Conservation (phyloP, 2,888 invertebrate species). For the Eristalis tenax region DNA sequence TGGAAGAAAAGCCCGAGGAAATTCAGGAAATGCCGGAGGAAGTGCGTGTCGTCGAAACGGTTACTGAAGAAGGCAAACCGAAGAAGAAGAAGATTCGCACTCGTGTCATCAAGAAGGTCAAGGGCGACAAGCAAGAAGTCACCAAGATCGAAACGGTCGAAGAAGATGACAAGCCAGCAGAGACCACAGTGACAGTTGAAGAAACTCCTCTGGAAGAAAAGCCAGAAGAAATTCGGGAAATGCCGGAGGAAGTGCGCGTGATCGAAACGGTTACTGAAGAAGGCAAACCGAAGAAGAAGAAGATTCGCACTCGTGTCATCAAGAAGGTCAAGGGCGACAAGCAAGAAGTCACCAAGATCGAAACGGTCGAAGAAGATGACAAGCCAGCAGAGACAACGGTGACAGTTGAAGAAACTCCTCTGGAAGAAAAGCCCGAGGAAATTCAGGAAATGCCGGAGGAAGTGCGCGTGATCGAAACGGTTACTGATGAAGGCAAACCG, state of each 20-base stretch:
- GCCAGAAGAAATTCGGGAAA: slow-evolving; percentile 73
- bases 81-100: slow-evolving; percentile 76
- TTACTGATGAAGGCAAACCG: slow-evolving; percentile 20
- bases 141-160: slow-evolving; percentile 76
- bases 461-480: slow-evolving; percentile 12
- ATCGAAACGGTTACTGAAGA: slow-evolving; percentile 15
- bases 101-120: slow-evolving; percentile 73
- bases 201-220: slow-evolving; percentile 57
- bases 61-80: slow-evolving; percentile 73
- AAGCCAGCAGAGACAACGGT: slow-evolving; percentile 10
- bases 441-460: slow-evolving; percentile 20
- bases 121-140: slow-evolving; percentile 74
- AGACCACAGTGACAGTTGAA: slow-evolving; percentile 74
- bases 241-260: slow-evolving; percentile 72
- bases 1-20: slow-evolving; percentile 55
- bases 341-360: slow-evolving; percentile 32
- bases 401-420: slow-evolving; percentile 15
- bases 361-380: slow-evolving; percentile 27
- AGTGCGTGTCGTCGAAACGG: slow-evolving; percentile 50
- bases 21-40: slow-evolving; percentile 67
- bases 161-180: slow-evolving; percentile 76
- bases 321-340: slow-evolving; percentile 24
- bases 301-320: slow-evolving; percentile 18
- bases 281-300: slow-evolving; percentile 24
- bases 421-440: slow-evolving; percentile 22